Conservation (phyloP, 2,888 invertebrate species). For the Melinopterus prodromus region DNA sequence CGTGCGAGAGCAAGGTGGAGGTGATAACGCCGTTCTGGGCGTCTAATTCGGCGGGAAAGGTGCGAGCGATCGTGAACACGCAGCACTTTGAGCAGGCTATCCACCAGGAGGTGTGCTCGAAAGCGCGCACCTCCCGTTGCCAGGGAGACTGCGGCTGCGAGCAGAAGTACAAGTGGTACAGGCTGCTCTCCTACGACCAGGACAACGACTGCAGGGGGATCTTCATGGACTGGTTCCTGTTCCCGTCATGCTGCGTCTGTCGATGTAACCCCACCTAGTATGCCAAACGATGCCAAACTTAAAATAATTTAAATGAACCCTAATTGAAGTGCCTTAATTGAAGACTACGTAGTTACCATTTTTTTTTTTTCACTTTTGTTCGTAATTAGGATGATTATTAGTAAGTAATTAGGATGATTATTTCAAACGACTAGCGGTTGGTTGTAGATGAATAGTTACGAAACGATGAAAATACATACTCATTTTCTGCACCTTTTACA, state of each 20-base stretch:
- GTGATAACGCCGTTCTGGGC: slow-evolving; percentile 96
- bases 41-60: slow-evolving; percentile 89
- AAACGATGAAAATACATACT: too few species aligned
- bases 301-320: neutral
- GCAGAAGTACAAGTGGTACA: slow-evolving; percentile 89
- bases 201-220: slow-evolving; percentile 93
- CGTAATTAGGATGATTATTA: too few species aligned
- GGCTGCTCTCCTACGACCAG: slow-evolving; percentile 89
- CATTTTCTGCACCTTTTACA: too few species aligned
- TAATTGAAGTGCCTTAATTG: neutral
- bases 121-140: slow-evolving; percentile 81
- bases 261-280: slow-evolving; percentile 60
- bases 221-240: slow-evolving; percentile 94
- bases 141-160: slow-evolving; percentile 89
- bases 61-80: slow-evolving; percentile 91
- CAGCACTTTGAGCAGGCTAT: slow-evolving; percentile 96
- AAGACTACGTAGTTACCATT: neutral
- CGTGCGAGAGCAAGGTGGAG: slow-evolving; percentile 91
- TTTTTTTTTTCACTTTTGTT: neutral
- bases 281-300: neutral
- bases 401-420: too few species aligned
- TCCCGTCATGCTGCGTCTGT: slow-evolving; percentile 94
- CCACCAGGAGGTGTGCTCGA: slow-evolving; percentile 93
- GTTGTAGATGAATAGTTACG: too few species aligned
- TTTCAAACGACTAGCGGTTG: too few species aligned